Evolutionary conservation across 2,888 invertebrate genomes (phyloP).

Genomic region (Napeogenes inachia): DNA sequence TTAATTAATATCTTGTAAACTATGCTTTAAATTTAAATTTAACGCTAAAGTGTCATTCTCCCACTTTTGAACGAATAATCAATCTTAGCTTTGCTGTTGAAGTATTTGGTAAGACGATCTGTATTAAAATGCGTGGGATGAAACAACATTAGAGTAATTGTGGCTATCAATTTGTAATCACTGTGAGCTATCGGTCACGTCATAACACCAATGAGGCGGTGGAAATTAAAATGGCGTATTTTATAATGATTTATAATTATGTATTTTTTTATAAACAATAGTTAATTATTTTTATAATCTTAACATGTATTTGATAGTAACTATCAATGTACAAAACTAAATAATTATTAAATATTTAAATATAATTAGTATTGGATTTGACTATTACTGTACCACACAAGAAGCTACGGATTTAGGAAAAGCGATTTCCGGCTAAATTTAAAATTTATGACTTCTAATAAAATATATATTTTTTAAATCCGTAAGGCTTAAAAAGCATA

Average conservation of each 20-base stretch:
- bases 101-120: constrained; percentile 20
- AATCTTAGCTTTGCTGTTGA: constrained; percentile 24
- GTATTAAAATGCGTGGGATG: constrained; percentile 33
- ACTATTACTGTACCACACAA: background rate
- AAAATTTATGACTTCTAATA: no score
- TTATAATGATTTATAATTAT: constrained; percentile 15
- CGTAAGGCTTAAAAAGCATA: constrained; percentile 37
- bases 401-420: no score
- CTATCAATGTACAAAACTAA: no score
- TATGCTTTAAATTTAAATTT: background rate
- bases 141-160: constrained; percentile 35
- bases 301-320: no score
- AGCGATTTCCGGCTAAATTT: no score
- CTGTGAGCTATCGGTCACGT: constrained; percentile 32
- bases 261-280: constrained; percentile 1
- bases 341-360: no score
- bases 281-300: no score
- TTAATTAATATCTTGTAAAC: background rate
- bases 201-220: constrained; percentile 18
- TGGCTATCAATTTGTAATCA: constrained; percentile 39
- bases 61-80: background rate
- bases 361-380: background rate
- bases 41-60: constrained; percentile 48
- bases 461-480: constrained; percentile 15
- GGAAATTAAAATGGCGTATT: constrained; percentile 21